These are phyloP conservation scores for Eublepharis macularius DNA, from an alignment of 2,113 vertebrate genomes.

Conservation along the genomic window DNA sequence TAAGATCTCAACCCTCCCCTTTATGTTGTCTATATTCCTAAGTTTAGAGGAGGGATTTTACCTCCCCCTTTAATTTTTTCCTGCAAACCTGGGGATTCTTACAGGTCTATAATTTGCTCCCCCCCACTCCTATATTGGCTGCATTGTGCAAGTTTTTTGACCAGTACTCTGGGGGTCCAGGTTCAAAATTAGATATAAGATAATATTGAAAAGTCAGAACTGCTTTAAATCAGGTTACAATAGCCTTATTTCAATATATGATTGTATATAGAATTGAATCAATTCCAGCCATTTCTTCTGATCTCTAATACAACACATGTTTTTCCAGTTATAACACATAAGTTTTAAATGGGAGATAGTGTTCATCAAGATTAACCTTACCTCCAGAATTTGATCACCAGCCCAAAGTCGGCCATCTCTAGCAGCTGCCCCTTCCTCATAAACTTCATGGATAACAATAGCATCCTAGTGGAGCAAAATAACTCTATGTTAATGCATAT, in stretches of 20 bases:
- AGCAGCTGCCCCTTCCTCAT: conserved; percentile 96
- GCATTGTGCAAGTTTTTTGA: too few species aligned
- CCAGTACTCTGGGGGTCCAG: too few species aligned
- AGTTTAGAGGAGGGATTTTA: too few species aligned
- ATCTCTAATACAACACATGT: not conserved
- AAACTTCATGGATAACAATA: conserved; percentile 97
- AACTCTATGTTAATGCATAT: conserved; percentile 1
- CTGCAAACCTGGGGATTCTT: too few species aligned
- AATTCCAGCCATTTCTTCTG: not conserved
- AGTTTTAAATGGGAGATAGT: not conserved
- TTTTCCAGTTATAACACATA: not conserved
- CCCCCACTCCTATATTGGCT: too few species aligned
- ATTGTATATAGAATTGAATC: not conserved
- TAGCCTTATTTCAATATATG: not conserved
- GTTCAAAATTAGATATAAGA: not conserved
- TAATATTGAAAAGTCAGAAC: not conserved
- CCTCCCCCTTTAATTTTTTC: too few species aligned
- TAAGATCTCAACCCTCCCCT: too few species aligned
- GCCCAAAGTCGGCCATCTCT: conserved; percentile 93
- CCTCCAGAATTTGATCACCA: conserved; percentile 96
- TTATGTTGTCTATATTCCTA: too few species aligned
- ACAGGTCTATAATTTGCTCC: too few species aligned
- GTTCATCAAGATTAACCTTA: conserved; percentile 31
- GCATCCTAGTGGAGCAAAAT: conserved; percentile 81
- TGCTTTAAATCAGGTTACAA: not conserved